phyloP scores from a whole-genome alignment of 2,797 vertebrate genomes.

The Sardinella longiceps region DNA sequence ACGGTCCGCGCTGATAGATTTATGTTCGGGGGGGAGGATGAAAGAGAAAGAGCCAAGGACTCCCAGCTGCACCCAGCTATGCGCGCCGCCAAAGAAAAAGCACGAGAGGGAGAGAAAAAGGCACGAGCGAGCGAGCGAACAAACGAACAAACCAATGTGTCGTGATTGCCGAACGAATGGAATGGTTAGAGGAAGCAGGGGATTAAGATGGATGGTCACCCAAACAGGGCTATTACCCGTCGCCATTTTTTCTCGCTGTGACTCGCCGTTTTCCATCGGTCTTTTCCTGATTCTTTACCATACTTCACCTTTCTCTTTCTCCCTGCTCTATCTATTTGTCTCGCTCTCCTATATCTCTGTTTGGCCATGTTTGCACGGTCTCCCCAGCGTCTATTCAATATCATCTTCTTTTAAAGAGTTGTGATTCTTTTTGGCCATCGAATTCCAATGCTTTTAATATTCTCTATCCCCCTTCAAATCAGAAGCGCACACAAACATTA shows the following conservation, averaged over 20 bases:
- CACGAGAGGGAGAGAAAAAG: constrained; percentile 11
- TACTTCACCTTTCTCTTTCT: constrained; percentile 2
- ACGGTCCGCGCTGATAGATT: constrained; percentile 51
- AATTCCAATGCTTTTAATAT: background rate
- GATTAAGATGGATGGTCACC: constrained; percentile 43
- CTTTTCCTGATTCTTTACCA: background rate
- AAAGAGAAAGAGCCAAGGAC: constrained; percentile 52
- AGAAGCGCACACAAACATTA: too few relatives aligned
- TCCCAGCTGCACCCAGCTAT: constrained; percentile 50
- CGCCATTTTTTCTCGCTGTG: constrained; percentile 19
- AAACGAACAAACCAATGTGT: constrained; percentile 14
- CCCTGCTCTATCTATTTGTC: background rate
- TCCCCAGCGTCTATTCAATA: background rate
- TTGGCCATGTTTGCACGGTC: background rate
- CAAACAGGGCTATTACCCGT: constrained; percentile 7
- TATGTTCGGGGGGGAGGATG: constrained; percentile 45
- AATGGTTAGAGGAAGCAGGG: constrained; percentile 17
- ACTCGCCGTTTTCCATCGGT: background rate
- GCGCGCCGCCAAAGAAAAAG: constrained; percentile 44
- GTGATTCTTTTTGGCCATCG: background rate
- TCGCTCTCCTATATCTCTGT: background rate
- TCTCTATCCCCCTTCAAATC: background rate
- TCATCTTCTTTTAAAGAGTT: background rate
- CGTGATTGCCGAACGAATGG: constrained; percentile 21
- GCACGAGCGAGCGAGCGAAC: background rate